Evolutionary conservation across 2,888 invertebrate species (phyloP).

Genomic region (Spicauda simplicius): DNA sequence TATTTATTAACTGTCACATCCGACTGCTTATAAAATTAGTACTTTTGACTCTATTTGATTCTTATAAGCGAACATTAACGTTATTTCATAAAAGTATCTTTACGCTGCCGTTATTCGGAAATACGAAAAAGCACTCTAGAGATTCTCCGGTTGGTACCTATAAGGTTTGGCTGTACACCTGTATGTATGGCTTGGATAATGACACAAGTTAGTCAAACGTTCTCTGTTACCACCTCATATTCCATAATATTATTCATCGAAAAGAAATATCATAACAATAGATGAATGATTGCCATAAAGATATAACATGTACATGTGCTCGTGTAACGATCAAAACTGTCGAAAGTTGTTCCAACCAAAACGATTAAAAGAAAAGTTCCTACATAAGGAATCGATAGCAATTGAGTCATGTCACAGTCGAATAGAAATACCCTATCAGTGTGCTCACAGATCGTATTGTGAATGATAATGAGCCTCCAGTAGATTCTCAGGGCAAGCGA

Average conservation of each 20-base stretch:
- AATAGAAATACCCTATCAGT: slow-evolving; percentile 71
- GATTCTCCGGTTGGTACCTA: too few species aligned
- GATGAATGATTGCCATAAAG: too few species aligned
- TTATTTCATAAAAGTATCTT: not conserved
- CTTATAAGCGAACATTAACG: not conserved
- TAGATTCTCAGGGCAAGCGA: slow-evolving; percentile 74
- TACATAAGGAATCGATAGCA: slow-evolving; percentile 1
- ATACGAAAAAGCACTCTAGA: too few species aligned
- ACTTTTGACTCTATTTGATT: not conserved
- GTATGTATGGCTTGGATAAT: too few species aligned
- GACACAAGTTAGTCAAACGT: too few species aligned
- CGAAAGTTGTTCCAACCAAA: not conserved
- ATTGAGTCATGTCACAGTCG: slow-evolving; percentile 45
- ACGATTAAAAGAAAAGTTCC: slow-evolving; percentile 12
- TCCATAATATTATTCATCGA: too few species aligned
- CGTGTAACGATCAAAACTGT: not conserved
- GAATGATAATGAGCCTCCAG: slow-evolving; percentile 67
- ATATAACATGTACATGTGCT: too few species aligned
- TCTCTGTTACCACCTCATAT: too few species aligned
- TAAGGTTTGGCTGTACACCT: too few species aligned
- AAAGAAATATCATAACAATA: too few species aligned
- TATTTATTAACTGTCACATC: not conserved
- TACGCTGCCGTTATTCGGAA: not conserved
- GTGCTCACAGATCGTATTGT: slow-evolving; percentile 49
- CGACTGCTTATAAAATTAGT: not conserved